Base-by-base conservation (phyloP, 2,888 invertebrate species). In the Lottia scabra region DNA sequence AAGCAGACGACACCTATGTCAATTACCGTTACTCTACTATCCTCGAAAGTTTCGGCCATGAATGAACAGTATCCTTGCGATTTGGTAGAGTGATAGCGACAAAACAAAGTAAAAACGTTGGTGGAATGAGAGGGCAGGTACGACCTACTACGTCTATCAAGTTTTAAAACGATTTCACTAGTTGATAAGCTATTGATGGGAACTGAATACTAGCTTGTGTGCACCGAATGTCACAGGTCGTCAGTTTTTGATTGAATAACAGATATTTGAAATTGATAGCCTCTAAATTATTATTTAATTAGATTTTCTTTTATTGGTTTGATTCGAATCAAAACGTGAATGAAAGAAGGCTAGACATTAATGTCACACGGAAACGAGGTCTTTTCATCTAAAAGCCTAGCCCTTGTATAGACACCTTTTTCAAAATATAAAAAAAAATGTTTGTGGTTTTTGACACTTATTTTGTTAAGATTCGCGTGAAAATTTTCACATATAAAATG, bases 211-310 rank as follows among this genome's bases (percentile, higher is more conserved):
- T 19, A 38, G 19, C 56, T 19, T 56, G 19, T 56, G 19, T 56
- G 56, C 56, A 56, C 56, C 13, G 56, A 56, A 56, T 56, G 56
- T 56, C 56, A 23, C 56, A 10, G 56, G 19, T 56, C 19, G 23
- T 23, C 56, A 56, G 23, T 19, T 56, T 23, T 19, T 56, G 56
- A 56, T 56, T 56, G 56, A 56, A 56, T 56, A 56, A 56, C 23
- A 56, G 56, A 56, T 56, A 56, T 56, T 56, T 56, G 56, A 56
- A 56, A 56, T 56, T 56, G 56, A 56, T 56, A 56, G 38, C 38
- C 56, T 12, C 56, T 13, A 56, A 56, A 56, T 56, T 56, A 56
- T 23, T 56, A 56, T 56, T 23, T 23, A 56, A 56, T 56, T 56
- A 10, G 19, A 23, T 56, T 56, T 56, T 19, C 38, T 38, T 38